phyloP scores from a whole-genome alignment of 2,113 vertebrate genomes.

The Psilopsiagon aymara region DNA sequence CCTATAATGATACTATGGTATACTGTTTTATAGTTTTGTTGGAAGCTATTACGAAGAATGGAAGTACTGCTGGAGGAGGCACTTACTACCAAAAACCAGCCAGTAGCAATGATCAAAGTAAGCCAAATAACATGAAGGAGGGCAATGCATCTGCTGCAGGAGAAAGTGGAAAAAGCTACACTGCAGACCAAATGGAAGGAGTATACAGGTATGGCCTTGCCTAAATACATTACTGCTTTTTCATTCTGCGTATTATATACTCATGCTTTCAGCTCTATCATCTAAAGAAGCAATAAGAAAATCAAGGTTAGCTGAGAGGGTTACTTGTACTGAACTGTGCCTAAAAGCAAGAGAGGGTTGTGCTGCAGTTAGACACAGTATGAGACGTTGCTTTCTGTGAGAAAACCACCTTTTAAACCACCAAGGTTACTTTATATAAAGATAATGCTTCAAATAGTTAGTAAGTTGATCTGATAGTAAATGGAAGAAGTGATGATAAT shows the following conservation, averaged over 20 bases:
- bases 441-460: not conserved
- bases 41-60: slow-evolving; percentile 88
- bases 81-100: slow-evolving; percentile 80
- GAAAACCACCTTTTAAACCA: not conserved
- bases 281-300: not conserved
- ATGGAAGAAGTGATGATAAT: not conserved
- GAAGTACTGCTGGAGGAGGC: slow-evolving; percentile 84
- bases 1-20: not conserved
- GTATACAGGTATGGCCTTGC: slow-evolving; percentile 85
- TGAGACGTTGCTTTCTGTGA: not conserved
- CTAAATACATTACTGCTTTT: slow-evolving; percentile 28
- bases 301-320: not conserved
- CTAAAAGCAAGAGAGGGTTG: not conserved
- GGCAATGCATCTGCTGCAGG: slow-evolving; percentile 53
- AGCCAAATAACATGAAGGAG: slow-evolving; percentile 68
- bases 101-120: slow-evolving; percentile 67
- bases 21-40: slow-evolving; percentile 80
- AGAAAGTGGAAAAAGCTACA: slow-evolving; percentile 86
- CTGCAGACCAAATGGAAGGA: slow-evolving; percentile 91
- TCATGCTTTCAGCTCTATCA: not conserved
- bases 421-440: not conserved
- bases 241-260: not conserved
- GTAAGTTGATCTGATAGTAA: not conserved
- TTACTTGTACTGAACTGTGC: not conserved
- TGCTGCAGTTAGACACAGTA: not conserved